Conservation (phyloP, 2,797 vertebrate genomes). For the Cyclura pinguis region DNA sequence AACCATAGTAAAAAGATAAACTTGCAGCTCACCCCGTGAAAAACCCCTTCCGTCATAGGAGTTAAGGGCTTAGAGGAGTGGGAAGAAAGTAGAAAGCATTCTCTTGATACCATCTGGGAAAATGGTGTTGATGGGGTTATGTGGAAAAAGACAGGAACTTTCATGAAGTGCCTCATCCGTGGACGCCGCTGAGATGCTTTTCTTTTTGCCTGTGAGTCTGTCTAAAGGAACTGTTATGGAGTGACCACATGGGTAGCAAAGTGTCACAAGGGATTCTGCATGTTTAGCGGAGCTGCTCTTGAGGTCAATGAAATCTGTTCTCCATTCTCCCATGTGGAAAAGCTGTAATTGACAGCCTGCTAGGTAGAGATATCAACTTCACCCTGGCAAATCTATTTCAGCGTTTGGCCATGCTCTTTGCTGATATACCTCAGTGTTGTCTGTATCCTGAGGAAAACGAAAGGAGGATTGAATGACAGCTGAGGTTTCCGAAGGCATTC, state of each 20-base stretch:
- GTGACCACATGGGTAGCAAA: slow-evolving; percentile 6
- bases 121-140: background rate
- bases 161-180: background rate
- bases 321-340: background rate
- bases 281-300: background rate
- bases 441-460: slow-evolving; percentile 57
- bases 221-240: background rate
- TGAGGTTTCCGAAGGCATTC: slow-evolving; percentile 62
- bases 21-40: no score
- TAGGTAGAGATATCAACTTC: slow-evolving; percentile 59
- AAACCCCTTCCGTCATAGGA: no score
- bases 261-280: background rate
- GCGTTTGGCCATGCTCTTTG: slow-evolving; percentile 38
- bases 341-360: slow-evolving; percentile 39
- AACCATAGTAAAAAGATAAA: no score
- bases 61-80: no score
- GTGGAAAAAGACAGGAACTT: background rate
- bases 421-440: slow-evolving; percentile 40
- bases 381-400: slow-evolving; percentile 37
- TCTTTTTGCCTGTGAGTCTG: background rate
- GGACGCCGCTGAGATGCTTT: background rate
- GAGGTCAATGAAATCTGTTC: slow-evolving; percentile 27
- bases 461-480: slow-evolving; percentile 55
- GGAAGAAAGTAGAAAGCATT: background rate
- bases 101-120: background rate